Conservation (phyloP, 2,888 invertebrate species). For the Cenopis cana region DNA sequence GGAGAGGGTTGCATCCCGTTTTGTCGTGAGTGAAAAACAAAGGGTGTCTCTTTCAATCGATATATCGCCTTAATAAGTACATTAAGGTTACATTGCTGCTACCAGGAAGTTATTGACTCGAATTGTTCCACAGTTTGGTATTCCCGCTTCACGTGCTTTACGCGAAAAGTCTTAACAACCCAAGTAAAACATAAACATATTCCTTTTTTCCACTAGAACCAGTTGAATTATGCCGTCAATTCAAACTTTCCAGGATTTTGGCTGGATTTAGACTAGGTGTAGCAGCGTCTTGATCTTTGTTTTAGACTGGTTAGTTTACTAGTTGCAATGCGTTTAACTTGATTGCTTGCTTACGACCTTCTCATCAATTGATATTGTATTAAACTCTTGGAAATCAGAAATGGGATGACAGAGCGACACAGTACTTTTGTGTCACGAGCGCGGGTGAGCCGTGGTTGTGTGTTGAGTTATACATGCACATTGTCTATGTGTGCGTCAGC, state of each 20-base stretch:
- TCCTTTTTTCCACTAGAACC: neutral
- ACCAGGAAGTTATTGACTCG: conserved; percentile 53
- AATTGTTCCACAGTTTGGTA: conserved; percentile 52
- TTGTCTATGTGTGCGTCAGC: too few relatives aligned
- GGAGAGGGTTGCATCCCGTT: too few relatives aligned
- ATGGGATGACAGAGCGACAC: neutral
- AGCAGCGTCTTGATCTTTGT: conserved; percentile 18
- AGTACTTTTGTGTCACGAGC: too few relatives aligned
- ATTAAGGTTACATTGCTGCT: neutral
- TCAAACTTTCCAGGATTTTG: conserved; percentile 31
- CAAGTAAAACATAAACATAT: neutral
- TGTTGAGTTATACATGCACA: too few relatives aligned
- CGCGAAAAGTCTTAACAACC: neutral
- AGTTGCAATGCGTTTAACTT: neutral
- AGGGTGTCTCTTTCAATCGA: too few relatives aligned
- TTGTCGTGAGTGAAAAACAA: too few relatives aligned
- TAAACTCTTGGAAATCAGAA: neutral
- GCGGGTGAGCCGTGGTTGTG: too few relatives aligned
- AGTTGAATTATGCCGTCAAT: conserved; percentile 35
- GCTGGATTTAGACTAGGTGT: conserved; percentile 8
- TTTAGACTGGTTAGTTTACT: conserved; percentile 26
- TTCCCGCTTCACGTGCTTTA: conserved; percentile 45
- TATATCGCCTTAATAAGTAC: too few relatives aligned
- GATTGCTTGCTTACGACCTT: too few relatives aligned
- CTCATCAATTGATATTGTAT: conserved; percentile 3